These are phyloP conservation scores for Panopea generosa DNA, from an alignment of 2,888 invertebrate genomes.

Conservation along the genomic window DNA sequence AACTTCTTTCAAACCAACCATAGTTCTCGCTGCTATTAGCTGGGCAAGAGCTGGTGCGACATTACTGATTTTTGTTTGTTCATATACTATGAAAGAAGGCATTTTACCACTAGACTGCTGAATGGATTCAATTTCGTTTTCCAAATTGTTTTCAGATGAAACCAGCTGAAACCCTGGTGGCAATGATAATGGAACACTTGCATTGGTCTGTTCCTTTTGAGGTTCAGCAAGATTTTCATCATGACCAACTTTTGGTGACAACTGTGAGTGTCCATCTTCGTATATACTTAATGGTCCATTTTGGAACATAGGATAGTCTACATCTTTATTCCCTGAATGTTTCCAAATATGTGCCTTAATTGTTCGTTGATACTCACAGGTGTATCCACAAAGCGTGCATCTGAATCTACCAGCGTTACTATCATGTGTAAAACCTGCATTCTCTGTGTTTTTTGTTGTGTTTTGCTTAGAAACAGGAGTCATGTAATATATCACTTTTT, in stretches of 20 bases:
- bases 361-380: slow-evolving; percentile 83
- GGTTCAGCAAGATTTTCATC: slow-evolving; percentile 19
- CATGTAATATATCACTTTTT: slow-evolving; percentile 50
- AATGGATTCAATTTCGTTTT: not conserved
- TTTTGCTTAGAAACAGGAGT: slow-evolving; percentile 63
- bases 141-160: too few relatives aligned
- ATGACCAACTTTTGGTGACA: slow-evolving; percentile 15
- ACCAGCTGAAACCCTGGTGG: too few relatives aligned
- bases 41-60: slow-evolving; percentile 69
- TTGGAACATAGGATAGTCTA: slow-evolving; percentile 84
- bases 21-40: slow-evolving; percentile 64
- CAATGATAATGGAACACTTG: too few relatives aligned
- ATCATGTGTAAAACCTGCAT: slow-evolving; percentile 73
- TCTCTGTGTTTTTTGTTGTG: slow-evolving; percentile 41
- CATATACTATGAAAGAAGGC: slow-evolving; percentile 58
- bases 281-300: slow-evolving; percentile 83
- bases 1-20: slow-evolving; percentile 56
- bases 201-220: not conserved
- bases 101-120: slow-evolving; percentile 15
- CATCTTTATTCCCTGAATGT: slow-evolving; percentile 83
- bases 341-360: slow-evolving; percentile 85
- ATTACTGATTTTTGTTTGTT: slow-evolving; percentile 61
- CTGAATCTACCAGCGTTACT: slow-evolving; percentile 73
- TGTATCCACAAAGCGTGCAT: slow-evolving; percentile 83
- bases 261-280: slow-evolving; percentile 71